Evolutionary conservation across 1,140 invertebrate species (phyloP).

Genomic region (Rhizoglyphus robini): DNA sequence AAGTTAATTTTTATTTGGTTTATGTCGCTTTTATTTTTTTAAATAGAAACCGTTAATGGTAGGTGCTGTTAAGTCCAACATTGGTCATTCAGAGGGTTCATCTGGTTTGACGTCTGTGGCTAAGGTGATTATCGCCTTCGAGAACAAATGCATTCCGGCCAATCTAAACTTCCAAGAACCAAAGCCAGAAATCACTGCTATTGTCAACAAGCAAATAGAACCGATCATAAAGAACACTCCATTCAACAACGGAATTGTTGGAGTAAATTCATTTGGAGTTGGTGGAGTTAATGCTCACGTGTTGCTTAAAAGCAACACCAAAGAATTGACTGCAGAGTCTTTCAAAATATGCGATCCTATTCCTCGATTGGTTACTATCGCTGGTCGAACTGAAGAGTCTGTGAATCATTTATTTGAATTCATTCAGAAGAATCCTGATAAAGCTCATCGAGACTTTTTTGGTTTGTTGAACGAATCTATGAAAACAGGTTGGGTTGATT

Average conservation of each 20-base stretch:
- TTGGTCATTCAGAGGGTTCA: slow-evolving; percentile 79
- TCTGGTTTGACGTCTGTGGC: slow-evolving; percentile 51
- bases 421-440: slow-evolving; percentile 41
- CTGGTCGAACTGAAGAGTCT: slow-evolving; percentile 27
- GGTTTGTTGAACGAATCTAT: slow-evolving; percentile 7
- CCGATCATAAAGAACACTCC: slow-evolving; percentile 33
- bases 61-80: slow-evolving; percentile 81
- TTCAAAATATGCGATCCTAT: slow-evolving; percentile 15
- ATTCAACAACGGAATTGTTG: slow-evolving; percentile 70
- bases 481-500: background rate
- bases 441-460: slow-evolving; percentile 22
- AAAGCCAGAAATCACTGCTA: slow-evolving; percentile 39
- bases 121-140: slow-evolving; percentile 39
- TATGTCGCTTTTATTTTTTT: slow-evolving; percentile 27
- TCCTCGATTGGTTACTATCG: slow-evolving; percentile 2
- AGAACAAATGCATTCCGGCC: slow-evolving; percentile 37
- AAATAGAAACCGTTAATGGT: slow-evolving; percentile 50
- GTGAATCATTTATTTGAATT: slow-evolving; percentile 36
- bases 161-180: slow-evolving; percentile 42
- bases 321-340: slow-evolving; percentile 32
- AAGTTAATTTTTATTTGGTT: slow-evolving; percentile 35
- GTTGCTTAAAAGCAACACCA: slow-evolving; percentile 50
- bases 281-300: slow-evolving; percentile 33
- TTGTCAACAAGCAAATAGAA: slow-evolving; percentile 61
- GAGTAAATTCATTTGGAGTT: slow-evolving; percentile 42